Evolutionary conservation across 2,797 vertebrate species (phyloP).

Genomic region (Borostomias antarcticus): DNA sequence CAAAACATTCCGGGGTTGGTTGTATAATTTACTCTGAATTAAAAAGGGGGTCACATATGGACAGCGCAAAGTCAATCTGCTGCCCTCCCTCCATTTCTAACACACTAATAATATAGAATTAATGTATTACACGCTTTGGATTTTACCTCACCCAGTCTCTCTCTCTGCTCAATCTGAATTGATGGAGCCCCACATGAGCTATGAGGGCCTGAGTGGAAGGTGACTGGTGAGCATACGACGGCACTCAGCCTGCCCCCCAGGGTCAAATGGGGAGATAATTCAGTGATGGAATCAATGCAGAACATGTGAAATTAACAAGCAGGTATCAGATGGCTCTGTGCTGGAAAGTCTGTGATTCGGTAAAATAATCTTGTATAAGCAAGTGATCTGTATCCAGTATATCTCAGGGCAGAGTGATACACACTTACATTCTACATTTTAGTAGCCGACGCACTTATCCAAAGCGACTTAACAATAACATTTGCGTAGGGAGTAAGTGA

Average conservation of each 20-base stretch:
- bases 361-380: no score
- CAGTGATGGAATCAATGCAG: conserved; percentile 22
- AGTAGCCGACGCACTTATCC: no score
- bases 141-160: conserved; percentile 38
- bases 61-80: conserved; percentile 2
- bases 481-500: no score
- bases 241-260: conserved; percentile 16
- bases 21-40: background rate
- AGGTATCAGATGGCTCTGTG: no score
- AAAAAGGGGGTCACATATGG: background rate
- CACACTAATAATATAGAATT: conserved; percentile 34
- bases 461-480: no score
- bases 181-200: conserved; percentile 48
- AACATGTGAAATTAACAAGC: conserved; percentile 15
- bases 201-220: conserved; percentile 34
- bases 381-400: background rate
- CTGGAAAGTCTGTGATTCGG: no score
- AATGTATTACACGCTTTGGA: conserved; percentile 39
- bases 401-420: no score
- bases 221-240: conserved; percentile 41
- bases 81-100: conserved; percentile 17
- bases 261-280: conserved; percentile 32
- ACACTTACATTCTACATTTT: no score
- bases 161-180: conserved; percentile 35
- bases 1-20: background rate